Percentiles rank a stretch among this genome's conserved stretches.
Conservation (phyloP, 2,888 invertebrate species). For the Tetramorium bicarinatum region DNA sequence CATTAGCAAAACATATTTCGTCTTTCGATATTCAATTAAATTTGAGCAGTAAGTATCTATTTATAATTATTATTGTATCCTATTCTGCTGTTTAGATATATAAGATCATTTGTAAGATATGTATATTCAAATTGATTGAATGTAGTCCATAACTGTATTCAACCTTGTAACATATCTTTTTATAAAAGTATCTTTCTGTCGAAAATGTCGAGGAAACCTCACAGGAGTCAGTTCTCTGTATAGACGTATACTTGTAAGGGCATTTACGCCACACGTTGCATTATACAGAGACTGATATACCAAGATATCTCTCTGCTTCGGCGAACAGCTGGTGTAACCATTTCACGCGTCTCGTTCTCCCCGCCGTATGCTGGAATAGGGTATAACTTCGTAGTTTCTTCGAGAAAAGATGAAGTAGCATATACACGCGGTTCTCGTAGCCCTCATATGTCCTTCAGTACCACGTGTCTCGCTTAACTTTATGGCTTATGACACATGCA, state of each 20-base stretch:
- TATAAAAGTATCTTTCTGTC: neutral
- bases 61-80: neutral
- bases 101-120: neutral
- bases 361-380: constrained; percentile 38
- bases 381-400: constrained; percentile 53
- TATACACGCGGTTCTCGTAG: constrained; percentile 38
- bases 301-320: constrained; percentile 47
- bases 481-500: constrained; percentile 12
- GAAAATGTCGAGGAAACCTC: constrained; percentile 29
- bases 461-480: constrained; percentile 49
- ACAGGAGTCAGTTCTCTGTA: constrained; percentile 2
- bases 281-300: constrained; percentile 52
- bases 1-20: neutral
- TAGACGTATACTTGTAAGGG: constrained; percentile 35
- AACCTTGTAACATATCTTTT: neutral
- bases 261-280: constrained; percentile 49
- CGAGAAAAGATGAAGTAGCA: constrained; percentile 54
- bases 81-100: neutral
- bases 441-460: constrained; percentile 39
- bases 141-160: neutral
- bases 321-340: constrained; percentile 53
- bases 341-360: constrained; percentile 49
- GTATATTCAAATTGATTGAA: neutral
- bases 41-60: neutral
- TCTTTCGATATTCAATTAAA: neutral